Percentiles rank a stretch among this genome's conserved stretches.
These are phyloP conservation scores for Gymnoscopelus braueri DNA, from an alignment of 2,797 vertebrate species.

Conservation along the genomic window DNA sequence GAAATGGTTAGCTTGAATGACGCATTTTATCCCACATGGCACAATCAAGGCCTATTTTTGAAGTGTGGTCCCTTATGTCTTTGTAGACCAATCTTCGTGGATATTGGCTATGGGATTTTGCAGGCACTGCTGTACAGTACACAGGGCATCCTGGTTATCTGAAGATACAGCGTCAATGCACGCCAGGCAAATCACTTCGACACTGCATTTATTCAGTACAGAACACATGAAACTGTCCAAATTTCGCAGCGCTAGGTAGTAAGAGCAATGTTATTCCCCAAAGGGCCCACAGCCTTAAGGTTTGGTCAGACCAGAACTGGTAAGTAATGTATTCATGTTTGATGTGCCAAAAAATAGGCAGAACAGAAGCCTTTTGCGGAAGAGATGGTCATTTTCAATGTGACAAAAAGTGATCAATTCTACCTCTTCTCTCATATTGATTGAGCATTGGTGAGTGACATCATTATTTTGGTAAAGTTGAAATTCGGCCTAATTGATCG, in stretches of 20 bases:
- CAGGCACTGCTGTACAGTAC: conserved; percentile 52
- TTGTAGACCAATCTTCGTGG: conserved; percentile 69
- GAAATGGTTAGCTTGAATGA: conserved; percentile 77
- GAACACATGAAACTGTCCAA: conserved; percentile 15
- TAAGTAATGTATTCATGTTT: too few species aligned
- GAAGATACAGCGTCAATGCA: conserved; percentile 30
- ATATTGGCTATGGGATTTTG: conserved; percentile 74
- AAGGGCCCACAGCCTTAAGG: too few species aligned
- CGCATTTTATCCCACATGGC: conserved; percentile 78
- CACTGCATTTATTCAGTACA: conserved; percentile 4
- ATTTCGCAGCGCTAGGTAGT: neutral
- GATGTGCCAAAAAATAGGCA: too few species aligned
- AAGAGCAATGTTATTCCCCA: too few species aligned
- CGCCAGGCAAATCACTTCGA: conserved; percentile 40
- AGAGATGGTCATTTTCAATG: too few species aligned
- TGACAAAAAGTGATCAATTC: too few species aligned
- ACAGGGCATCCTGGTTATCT: conserved; percentile 46
- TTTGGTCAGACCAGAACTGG: too few species aligned
- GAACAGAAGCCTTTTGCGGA: too few species aligned
- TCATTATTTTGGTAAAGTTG: too few species aligned
- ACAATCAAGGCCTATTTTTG: conserved; percentile 81
- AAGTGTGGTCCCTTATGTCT: conserved; percentile 70
- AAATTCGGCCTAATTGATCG: too few species aligned
- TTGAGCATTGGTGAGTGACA: neutral
- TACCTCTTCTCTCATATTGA: neutral